phyloP scores from a whole-genome alignment of 2,113 vertebrate species.

The Pyxicephalus adspersus region DNA sequence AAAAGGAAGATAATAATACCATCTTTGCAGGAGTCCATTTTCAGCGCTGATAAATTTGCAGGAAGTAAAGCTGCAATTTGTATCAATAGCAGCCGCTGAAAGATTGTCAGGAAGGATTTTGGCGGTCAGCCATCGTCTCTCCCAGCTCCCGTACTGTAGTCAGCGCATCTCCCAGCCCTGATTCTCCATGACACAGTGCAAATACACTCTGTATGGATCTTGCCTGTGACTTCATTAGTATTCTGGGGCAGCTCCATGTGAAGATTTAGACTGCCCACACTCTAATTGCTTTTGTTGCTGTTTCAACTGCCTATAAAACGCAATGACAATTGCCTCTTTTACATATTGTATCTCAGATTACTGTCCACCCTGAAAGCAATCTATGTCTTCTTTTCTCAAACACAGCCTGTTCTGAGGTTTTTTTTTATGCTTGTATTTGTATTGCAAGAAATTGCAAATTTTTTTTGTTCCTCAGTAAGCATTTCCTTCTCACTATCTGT shows the following conservation, averaged over 20 bases:
- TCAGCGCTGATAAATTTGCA: conserved; percentile 12
- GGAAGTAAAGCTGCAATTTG: conserved; percentile 43
- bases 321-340: conserved; percentile 59
- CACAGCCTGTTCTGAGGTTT: conserved; percentile 31
- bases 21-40: conserved; percentile 16
- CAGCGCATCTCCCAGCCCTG: conserved; percentile 53
- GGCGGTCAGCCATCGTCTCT: conserved; percentile 44
- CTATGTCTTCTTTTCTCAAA: conserved; percentile 61
- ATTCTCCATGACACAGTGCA: conserved; percentile 50
- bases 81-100: conserved; percentile 53
- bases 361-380: conserved; percentile 60
- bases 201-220: conserved; percentile 55
- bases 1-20: conserved; percentile 6
- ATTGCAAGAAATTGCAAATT: conserved; percentile 28
- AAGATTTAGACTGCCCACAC: conserved; percentile 58
- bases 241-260: conserved; percentile 60
- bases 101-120: conserved; percentile 45
- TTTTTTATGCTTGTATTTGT: conserved; percentile 54
- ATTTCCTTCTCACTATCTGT: conserved; percentile 12
- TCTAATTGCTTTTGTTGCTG: conserved; percentile 64
- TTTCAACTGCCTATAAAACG: conserved; percentile 61
- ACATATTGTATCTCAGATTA: conserved; percentile 59
- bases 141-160: conserved; percentile 24
- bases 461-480: conserved; percentile 20
- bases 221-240: conserved; percentile 62